Evolutionary conservation across 2,113 vertebrate genomes (phyloP).

Genomic region (Myiopsitta monachus): DNA sequence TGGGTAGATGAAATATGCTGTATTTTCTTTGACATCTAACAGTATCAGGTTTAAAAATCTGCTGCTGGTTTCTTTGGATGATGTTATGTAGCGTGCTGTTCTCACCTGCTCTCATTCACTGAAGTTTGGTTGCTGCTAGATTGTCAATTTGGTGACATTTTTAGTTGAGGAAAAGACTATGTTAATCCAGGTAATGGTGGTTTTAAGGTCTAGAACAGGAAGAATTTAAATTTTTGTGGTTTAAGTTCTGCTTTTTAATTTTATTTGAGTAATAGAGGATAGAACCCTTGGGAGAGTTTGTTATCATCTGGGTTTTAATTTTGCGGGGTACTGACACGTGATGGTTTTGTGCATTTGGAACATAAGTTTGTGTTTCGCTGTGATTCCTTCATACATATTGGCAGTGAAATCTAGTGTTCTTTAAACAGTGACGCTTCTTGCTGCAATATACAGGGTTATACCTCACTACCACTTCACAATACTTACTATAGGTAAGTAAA

Average conservation of each 20-base stretch:
- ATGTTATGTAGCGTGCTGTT: not conserved
- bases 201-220: not conserved
- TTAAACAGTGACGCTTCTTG: conserved; percentile 5
- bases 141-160: not conserved
- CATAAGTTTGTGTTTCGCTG: conserved; percentile 1
- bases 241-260: not conserved
- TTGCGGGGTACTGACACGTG: not conserved
- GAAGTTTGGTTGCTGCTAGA: not conserved
- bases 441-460: conserved; percentile 32
- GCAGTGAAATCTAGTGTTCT: not conserved
- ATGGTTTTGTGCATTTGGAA: not conserved
- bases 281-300: not conserved
- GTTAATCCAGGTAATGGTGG: not conserved
- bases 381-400: not conserved
- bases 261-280: not conserved
- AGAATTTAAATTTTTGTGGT: not conserved
- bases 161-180: not conserved
- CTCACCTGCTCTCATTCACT: not conserved
- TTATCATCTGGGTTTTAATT: not conserved
- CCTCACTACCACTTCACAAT: not conserved
- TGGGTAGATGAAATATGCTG: not conserved
- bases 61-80: not conserved
- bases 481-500: conserved; percentile 46
- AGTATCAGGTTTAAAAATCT: not conserved
- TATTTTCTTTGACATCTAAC: not conserved